Evolutionary conservation across 2,113 vertebrate species (phyloP).

Genomic region (Ascaphus truei): DNA sequence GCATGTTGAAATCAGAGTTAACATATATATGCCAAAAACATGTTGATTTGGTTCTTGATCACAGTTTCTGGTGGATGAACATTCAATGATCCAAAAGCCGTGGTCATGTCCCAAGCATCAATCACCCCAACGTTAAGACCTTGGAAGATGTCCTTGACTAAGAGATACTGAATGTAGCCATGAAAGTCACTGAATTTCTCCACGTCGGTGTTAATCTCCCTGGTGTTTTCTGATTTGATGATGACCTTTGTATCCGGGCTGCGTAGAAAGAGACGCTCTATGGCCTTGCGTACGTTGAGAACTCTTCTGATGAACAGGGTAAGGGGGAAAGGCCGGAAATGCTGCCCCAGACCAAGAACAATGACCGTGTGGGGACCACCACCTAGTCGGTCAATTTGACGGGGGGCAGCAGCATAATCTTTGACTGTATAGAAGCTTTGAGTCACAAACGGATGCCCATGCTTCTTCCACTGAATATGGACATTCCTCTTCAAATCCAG

Average conservation of each 20-base stretch:
- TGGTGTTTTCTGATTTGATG: constrained; percentile 34
- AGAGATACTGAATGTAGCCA: constrained; percentile 18
- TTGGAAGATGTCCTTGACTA: constrained; percentile 4
- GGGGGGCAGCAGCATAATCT: constrained; percentile 28
- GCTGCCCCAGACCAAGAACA: constrained; percentile 31
- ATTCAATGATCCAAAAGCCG: background rate
- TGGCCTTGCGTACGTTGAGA: constrained; percentile 27
- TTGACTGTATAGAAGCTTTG: background rate
- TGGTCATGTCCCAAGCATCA: constrained; percentile 35
- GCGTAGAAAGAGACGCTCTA: constrained; percentile 9
- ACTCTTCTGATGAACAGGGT: constrained; percentile 25
- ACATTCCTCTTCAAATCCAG: constrained; percentile 39
- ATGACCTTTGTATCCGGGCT: constrained; percentile 29
- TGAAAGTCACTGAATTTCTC: constrained; percentile 30
- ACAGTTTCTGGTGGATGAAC: constrained; percentile 6
- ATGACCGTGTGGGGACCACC: constrained; percentile 26
- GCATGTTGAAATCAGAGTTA: background rate
- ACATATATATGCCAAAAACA: constrained; percentile 19
- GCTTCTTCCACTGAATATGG: constrained; percentile 46
- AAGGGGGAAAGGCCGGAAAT: constrained; percentile 35
- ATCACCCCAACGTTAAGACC: constrained; percentile 22
- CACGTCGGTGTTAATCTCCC: background rate
- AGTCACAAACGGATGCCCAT: constrained; percentile 34
- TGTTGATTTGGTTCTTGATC: constrained; percentile 19
- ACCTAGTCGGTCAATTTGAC: constrained; percentile 38